Evolutionary conservation across 1,140 invertebrate genomes (phyloP).

Genomic region (Drosophila mayri): DNA sequence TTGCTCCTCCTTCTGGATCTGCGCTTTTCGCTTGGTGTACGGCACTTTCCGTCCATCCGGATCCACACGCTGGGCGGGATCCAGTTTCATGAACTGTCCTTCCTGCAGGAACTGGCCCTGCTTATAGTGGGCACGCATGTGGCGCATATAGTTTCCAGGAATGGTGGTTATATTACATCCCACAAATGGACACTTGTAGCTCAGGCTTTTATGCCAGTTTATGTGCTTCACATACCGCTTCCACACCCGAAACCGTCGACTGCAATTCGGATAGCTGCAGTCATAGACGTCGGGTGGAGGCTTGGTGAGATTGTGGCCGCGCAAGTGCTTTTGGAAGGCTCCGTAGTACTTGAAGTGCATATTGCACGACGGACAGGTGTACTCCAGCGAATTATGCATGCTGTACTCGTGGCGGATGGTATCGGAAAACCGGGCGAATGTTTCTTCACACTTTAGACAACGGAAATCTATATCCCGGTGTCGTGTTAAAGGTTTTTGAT

Average conservation of each 20-base stretch:
- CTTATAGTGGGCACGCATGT: conserved; percentile 9
- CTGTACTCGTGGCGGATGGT: conserved; percentile 15
- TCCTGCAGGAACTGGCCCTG: neutral
- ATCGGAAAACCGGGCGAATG: conserved; percentile 10
- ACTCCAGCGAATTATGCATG: neutral
- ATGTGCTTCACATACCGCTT: conserved; percentile 5
- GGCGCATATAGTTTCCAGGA: neutral
- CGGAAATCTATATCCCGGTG: conserved; percentile 12
- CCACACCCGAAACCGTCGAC: conserved; percentile 2
- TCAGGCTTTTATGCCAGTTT: neutral
- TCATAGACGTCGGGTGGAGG: neutral
- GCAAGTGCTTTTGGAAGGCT: conserved; percentile 1
- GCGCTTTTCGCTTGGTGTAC: neutral
- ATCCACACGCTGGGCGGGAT: conserved; percentile 4
- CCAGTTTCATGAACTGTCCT: conserved; percentile 5
- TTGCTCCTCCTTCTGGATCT: neutral
- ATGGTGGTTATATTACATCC: neutral
- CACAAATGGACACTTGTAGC: neutral
- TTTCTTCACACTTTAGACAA: conserved; percentile 6
- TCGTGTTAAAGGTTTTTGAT: neutral
- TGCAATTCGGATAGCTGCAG: conserved; percentile 1
- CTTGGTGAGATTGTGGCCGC: neutral
- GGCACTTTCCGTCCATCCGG: conserved; percentile 8
- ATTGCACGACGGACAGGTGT: neutral
- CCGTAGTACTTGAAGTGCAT: conserved; percentile 1